Conservation (phyloP, 2,113 vertebrate species). For the Anser cygnoides region DNA sequence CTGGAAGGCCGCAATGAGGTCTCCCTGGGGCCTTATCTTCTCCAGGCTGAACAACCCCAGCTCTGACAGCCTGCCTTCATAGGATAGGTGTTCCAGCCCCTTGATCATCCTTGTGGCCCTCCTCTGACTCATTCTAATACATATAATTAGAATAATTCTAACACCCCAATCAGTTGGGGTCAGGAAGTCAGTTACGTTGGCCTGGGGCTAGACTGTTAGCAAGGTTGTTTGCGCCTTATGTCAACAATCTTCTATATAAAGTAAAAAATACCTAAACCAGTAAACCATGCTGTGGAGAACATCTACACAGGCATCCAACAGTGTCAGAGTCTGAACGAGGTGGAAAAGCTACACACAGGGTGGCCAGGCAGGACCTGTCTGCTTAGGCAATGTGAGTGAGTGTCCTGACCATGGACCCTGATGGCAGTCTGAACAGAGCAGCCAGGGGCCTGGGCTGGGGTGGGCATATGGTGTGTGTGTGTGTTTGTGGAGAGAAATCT, state of each 20-base stretch:
- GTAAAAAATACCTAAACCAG: neutral
- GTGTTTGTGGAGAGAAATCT: neutral
- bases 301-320: neutral
- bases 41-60: too few species aligned
- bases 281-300: fast-evolving
- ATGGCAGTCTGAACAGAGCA: neutral
- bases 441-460: neutral
- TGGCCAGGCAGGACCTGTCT: neutral
- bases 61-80: too few species aligned
- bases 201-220: fast-evolving
- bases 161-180: too few species aligned
- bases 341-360: neutral
- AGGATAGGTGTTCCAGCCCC: too few species aligned
- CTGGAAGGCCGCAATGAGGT: too few species aligned
- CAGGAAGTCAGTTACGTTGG: neutral
- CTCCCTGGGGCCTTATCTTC: too few species aligned
- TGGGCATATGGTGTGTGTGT: too few species aligned
- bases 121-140: too few species aligned
- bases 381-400: too few species aligned
- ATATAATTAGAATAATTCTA: too few species aligned
- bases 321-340: neutral
- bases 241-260: neutral
- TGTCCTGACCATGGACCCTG: neutral
- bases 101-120: too few species aligned
- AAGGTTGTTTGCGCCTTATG: neutral